Evolutionary conservation across 2,113 vertebrate genomes (phyloP).

Genomic region (Isurus oxyrinchus): DNA sequence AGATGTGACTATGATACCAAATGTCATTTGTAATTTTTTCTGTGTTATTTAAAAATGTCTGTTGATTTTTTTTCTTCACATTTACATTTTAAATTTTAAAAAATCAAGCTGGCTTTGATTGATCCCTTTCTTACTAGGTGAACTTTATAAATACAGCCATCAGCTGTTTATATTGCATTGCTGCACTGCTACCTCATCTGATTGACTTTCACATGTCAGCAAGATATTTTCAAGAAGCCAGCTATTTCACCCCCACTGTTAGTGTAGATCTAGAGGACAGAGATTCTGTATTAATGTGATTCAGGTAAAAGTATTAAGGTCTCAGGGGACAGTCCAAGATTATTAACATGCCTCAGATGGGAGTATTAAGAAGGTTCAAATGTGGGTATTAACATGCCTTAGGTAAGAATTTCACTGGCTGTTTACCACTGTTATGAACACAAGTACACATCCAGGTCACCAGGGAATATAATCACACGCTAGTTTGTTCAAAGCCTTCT

Average conservation of each 20-base stretch:
- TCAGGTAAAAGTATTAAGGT: background rate
- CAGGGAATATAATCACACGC: too few relatives aligned
- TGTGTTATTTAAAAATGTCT: background rate
- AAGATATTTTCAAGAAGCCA: background rate
- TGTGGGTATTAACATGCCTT: background rate
- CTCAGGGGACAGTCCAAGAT: too few relatives aligned
- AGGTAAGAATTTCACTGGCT: background rate
- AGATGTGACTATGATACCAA: background rate
- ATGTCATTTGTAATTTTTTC: slow-evolving; percentile 20
- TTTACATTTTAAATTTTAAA: background rate
- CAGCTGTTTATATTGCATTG: background rate
- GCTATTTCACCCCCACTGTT: background rate
- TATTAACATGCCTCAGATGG: background rate
- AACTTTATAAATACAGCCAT: background rate
- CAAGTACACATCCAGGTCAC: background rate
- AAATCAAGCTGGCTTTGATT: background rate
- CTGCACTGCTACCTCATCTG: background rate
- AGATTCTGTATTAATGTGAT: background rate
- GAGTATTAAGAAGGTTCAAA: background rate
- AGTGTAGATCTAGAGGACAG: background rate
- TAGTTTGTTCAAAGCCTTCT: background rate
- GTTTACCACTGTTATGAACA: background rate
- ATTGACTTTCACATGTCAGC: background rate
- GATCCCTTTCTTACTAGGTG: background rate
- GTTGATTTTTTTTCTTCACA: background rate